Base-by-base conservation (phyloP, 2,797 vertebrate species). In the Rhynchonycteris naso region DNA sequence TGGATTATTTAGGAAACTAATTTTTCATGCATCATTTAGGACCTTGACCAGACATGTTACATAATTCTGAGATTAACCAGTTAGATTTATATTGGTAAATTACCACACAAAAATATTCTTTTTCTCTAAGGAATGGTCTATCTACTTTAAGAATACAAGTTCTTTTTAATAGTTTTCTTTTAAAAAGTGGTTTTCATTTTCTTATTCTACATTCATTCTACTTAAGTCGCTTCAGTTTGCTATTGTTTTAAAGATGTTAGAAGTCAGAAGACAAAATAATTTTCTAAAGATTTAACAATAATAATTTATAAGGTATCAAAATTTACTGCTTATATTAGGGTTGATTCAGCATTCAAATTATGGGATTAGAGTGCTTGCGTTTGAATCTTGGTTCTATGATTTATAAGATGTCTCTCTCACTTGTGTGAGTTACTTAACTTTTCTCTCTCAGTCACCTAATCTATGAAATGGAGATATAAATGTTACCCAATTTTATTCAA, bases 1-100 rank as follows among this genome's bases (percentile, higher is more conserved):
- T 54, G 43, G 43, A 43, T n/a, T n/a, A 72, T 80, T 84, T 56
- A 14, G 92, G 88, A 88, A 96, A 90, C 35, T 88, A 75, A 84
- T 81, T 92, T 93, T 85, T 82, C 30, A 43, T 22, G 56, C n/a
- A 90, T 87, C 80, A 93, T 92, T 96, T 90, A 93, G 63, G 66
- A 85, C 47, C 47, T 88, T 92, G 63, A 65, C 71, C 61, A 96
- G 92, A 82, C 61, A 93, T 88, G 13, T 87, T 82, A 19, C 21
- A 24, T 81, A 95, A 88, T 33, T 92, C 76, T 95, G 61, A 85
- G 47, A 82, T 95, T 87, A 94, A 88, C 30, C 85, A 88, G 81
- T 72, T 79, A 79, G 80, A 75, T 90, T 90, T 88, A 87, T 30
- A 58, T 74, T 78, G 22, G 52, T 38, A 93, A 92, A 91, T 80